Conservation (phyloP, 2,888 invertebrate species). For the Tetramorium bicarinatum region DNA sequence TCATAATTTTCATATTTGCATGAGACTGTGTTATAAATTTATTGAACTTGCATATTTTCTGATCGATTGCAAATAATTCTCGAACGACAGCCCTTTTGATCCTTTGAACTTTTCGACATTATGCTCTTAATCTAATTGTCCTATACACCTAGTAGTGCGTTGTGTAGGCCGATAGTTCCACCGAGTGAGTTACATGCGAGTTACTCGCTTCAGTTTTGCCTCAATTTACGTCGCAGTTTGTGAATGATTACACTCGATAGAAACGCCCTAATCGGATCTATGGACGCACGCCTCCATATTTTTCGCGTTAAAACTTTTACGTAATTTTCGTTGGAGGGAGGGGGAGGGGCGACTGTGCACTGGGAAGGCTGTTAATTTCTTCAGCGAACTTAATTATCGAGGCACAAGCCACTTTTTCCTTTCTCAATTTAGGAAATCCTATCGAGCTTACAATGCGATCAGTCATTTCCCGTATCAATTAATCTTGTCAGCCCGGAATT, state of each 20-base stretch:
- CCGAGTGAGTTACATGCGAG: conserved; percentile 36
- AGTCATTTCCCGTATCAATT: conserved; percentile 37
- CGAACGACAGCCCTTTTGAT: background rate
- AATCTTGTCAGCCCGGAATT: conserved; percentile 11
- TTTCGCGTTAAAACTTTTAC: conserved; percentile 54
- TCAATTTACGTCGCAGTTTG: conserved; percentile 51
- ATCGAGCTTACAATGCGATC: conserved; percentile 16
- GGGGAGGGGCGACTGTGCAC: background rate
- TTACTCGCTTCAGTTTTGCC: conserved; percentile 42
- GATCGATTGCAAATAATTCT: background rate
- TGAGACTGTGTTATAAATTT: background rate
- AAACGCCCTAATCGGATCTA: conserved; percentile 42
- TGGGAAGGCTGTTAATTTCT: conserved; percentile 26
- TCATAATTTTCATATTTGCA: background rate
- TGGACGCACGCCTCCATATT: conserved; percentile 36
- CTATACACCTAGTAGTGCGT: background rate
- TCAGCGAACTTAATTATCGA: conserved; percentile 47
- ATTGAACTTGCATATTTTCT: background rate
- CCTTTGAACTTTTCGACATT: background rate
- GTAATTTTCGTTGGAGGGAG: conserved; percentile 40
- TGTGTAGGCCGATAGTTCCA: conserved; percentile 11
- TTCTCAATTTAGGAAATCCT: conserved; percentile 16
- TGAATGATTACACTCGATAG: conserved; percentile 55
- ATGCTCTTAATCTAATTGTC: background rate
- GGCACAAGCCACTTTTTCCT: conserved; percentile 23